A percentile compares a stretch with the other conserved stretches of the same genome.
phyloP scores from a whole-genome alignment of 1,140 invertebrate species.

The Tetramorium simillimum region DNA sequence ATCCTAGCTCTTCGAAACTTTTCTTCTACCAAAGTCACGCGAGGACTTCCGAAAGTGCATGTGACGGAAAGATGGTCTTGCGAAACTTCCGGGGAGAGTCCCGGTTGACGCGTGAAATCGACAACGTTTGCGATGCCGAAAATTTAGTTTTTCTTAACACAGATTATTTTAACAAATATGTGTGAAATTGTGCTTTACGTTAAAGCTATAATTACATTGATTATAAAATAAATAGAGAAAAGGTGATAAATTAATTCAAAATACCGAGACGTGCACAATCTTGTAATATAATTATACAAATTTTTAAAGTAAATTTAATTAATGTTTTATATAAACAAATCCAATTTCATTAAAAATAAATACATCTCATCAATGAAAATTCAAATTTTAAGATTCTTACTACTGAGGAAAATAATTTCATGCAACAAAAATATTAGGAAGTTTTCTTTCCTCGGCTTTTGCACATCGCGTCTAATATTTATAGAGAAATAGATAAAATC shows the following conservation, averaged over 20 bases:
- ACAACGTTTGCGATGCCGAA: background rate
- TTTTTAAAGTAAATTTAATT: background rate
- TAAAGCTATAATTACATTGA: background rate
- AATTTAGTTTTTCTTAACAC: slow-evolving; percentile 20
- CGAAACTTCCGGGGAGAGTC: slow-evolving; percentile 27
- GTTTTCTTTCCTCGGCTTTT: background rate
- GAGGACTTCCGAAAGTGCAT: background rate
- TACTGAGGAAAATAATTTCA: background rate
- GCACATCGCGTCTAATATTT: background rate
- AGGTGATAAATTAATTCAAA: background rate
- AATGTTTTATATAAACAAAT: background rate
- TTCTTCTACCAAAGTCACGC: slow-evolving; percentile 13
- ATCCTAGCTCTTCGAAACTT: slow-evolving; percentile 32
- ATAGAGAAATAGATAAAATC: slow-evolving; percentile 10
- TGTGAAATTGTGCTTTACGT: background rate
- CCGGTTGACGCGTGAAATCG: background rate
- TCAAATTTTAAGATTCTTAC: background rate
- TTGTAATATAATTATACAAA: background rate
- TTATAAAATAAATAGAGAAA: background rate
- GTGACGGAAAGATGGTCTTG: slow-evolving; percentile 46
- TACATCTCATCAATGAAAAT: background rate
- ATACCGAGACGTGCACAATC: background rate
- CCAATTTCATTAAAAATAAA: background rate
- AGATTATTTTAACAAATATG: background rate
- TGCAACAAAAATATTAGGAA: background rate